These are phyloP conservation scores for Andrena marginata DNA, from an alignment of 2,888 invertebrate species.

Conservation along the genomic window DNA sequence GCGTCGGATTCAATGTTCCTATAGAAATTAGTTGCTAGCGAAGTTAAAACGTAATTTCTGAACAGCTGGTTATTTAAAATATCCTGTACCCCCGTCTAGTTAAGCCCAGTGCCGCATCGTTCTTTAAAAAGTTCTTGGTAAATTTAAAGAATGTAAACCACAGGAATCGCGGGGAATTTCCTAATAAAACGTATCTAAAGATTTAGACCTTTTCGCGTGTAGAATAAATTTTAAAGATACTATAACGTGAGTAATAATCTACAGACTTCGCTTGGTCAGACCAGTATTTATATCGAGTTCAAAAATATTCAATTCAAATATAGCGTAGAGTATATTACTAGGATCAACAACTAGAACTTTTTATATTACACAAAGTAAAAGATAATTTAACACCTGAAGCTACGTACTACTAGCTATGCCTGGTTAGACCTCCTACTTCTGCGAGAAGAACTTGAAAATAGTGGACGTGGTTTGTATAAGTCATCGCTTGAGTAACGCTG, in stretches of 20 bases:
- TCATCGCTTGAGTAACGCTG: conserved; percentile 90
- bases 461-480: conserved; percentile 90
- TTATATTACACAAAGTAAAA: conserved; percentile 49
- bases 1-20: conserved; percentile 28
- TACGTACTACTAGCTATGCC: conserved; percentile 79
- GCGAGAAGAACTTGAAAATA: conserved; percentile 86
- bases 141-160: conserved; percentile 21
- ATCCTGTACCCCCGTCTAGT: conserved; percentile 6
- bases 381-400: conserved; percentile 68
- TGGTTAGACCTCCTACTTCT: conserved; percentile 85
- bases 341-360: conserved; percentile 48
- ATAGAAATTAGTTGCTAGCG: conserved; percentile 12
- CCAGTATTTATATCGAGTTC: conserved; percentile 37
- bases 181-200: conserved; percentile 14
- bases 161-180: conserved; percentile 13
- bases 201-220: conserved; percentile 8
- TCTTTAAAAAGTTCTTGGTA: conserved; percentile 16
- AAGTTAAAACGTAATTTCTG: conserved; percentile 15
- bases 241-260: conserved; percentile 25
- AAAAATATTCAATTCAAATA: conserved; percentile 54
- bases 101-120: conserved; percentile 20
- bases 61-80: conserved; percentile 33
- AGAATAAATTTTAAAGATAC: conserved; percentile 31
- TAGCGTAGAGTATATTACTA: conserved; percentile 38
- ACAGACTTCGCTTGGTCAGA: conserved; percentile 40